Evolutionary conservation across 2,888 invertebrate genomes (phyloP).

Genomic region (Tridacna crocea): DNA sequence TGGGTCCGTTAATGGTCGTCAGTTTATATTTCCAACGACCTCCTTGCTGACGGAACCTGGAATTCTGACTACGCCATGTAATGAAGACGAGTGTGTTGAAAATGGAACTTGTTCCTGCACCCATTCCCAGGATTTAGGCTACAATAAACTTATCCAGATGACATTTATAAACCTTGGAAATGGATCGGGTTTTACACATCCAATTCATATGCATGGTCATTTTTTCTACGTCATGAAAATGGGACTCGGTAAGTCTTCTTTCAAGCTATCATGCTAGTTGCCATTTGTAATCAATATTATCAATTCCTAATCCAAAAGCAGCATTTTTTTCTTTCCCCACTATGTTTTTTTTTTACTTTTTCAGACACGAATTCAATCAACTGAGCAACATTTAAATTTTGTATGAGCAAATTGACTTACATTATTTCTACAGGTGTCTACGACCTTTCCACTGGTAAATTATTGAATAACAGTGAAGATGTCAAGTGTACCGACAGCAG

Average conservation of each 20-base stretch:
- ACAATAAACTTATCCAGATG: slow-evolving; percentile 29
- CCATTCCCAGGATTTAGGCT: slow-evolving; percentile 39
- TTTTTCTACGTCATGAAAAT: slow-evolving; percentile 72
- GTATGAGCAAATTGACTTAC: too few relatives aligned
- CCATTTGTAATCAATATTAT: too few relatives aligned
- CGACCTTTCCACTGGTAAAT: too few relatives aligned
- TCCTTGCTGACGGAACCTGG: slow-evolving; percentile 49
- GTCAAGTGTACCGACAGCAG: too few relatives aligned
- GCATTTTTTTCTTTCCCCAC: too few relatives aligned
- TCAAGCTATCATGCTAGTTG: too few relatives aligned
- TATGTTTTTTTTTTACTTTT: too few relatives aligned
- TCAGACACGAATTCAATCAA: too few relatives aligned
- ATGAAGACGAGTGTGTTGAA: slow-evolving; percentile 29
- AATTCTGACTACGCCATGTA: slow-evolving; percentile 25
- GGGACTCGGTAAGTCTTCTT: slow-evolving; percentile 24
- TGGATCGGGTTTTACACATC: slow-evolving; percentile 68
- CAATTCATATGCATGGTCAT: slow-evolving; percentile 75
- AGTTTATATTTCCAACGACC: slow-evolving; percentile 47
- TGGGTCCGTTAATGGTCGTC: slow-evolving; percentile 66
- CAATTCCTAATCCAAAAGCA: too few relatives aligned
- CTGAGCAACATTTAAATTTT: too few relatives aligned
- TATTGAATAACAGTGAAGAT: too few relatives aligned
- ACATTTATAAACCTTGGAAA: slow-evolving; percentile 51
- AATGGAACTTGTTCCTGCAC: slow-evolving; percentile 66
- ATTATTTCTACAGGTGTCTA: too few relatives aligned